A percentile compares a stretch with the other conserved stretches of the same genome.
Conservation (phyloP, 2,888 invertebrate species). For the Pimpla rufipes region DNA sequence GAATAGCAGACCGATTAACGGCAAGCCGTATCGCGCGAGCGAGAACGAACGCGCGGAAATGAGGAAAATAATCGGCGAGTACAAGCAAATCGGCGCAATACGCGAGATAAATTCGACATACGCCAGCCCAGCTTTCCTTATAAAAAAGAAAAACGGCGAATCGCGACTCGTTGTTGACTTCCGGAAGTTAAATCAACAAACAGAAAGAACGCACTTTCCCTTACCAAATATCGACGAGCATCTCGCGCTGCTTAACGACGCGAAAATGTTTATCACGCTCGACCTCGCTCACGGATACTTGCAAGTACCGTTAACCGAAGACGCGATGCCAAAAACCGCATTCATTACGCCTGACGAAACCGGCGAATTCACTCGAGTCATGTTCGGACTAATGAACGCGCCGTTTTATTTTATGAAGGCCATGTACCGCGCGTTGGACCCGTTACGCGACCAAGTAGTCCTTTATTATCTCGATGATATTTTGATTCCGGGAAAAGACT, state of each 20-base stretch:
- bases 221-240: constrained; percentile 10
- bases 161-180: not conserved
- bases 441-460: constrained; percentile 61
- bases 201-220: not conserved
- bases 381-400: constrained; percentile 13
- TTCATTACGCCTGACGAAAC: too few relatives aligned
- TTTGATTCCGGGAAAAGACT: constrained; percentile 69
- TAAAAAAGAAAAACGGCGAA: constrained; percentile 20
- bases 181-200: constrained; percentile 8
- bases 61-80: constrained; percentile 1
- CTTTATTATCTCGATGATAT: constrained; percentile 77
- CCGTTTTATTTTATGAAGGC: constrained; percentile 24
- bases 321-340: constrained; percentile 10
- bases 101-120: constrained; percentile 2
- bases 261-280: constrained; percentile 11
- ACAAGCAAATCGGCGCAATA: not conserved
- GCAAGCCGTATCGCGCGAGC: constrained; percentile 25
- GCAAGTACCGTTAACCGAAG: constrained; percentile 1
- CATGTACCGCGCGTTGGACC: constrained; percentile 41
- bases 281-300: not conserved
- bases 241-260: not conserved
- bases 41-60: constrained; percentile 19
- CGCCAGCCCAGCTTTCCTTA: not conserved
- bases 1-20: constrained; percentile 16
- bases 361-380: too few relatives aligned